Evolutionary conservation across 2,113 vertebrate species (phyloP).

Genomic region (Tetrax tetrax): DNA sequence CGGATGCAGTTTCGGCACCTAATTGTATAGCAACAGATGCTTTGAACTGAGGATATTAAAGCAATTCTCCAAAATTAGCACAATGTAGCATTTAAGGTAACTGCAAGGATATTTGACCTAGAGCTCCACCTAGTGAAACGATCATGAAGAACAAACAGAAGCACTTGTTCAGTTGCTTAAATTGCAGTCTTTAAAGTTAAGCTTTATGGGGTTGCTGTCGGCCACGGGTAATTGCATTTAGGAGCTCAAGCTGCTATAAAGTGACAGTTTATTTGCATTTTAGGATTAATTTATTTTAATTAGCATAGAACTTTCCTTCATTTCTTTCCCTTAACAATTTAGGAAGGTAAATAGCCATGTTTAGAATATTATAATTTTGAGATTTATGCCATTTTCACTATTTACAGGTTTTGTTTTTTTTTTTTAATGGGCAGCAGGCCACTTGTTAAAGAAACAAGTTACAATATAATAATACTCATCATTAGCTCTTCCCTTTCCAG

Average conservation of each 20-base stretch:
- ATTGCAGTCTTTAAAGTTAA: neutral
- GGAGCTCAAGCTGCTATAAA: neutral
- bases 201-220: neutral
- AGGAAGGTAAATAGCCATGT: neutral
- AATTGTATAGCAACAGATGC: constrained; percentile 34
- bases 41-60: constrained; percentile 41
- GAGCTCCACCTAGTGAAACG: constrained; percentile 75
- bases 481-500: neutral
- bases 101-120: constrained; percentile 34
- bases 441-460: neutral
- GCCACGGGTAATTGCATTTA: neutral
- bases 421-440: neutral
- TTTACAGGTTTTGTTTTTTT: neutral
- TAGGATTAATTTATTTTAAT: neutral
- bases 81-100: neutral
- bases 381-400: neutral
- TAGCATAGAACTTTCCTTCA: neutral
- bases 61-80: neutral
- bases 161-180: neutral
- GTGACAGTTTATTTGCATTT: neutral
- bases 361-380: neutral
- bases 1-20: neutral
- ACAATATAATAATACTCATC: neutral
- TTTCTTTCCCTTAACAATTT: neutral
- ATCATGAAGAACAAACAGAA: neutral